Base-by-base conservation (phyloP, 2,113 vertebrate genomes). In the Ammospiza nelsoni region DNA sequence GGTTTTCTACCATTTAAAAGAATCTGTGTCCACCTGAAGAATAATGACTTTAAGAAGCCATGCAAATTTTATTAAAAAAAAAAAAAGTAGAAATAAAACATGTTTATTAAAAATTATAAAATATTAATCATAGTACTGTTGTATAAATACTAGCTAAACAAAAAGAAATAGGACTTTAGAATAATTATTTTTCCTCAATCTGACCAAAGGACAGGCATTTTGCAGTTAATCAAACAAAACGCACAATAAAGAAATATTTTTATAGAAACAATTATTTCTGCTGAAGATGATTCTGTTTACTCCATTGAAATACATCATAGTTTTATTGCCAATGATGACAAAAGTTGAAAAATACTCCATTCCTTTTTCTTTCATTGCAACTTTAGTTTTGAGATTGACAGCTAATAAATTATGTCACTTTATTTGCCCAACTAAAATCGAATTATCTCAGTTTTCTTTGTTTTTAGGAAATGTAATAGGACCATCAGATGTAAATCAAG, bases 201-300 rank as follows among this genome's bases (percentile, higher is more conserved):
- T 96, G 79, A 71, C 83, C 93, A 86, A 86, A 92, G 58, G 39
- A 92, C 58, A 96, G 84, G 52, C 49, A 79, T 92, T 91, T 94
- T 94, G 55, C 73, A 94, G 87, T 75, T 95, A 92, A 96, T 92
- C 73, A 94, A 71, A 94, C 39, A 91, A 94, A 90, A 41, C 83
- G 41, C 37, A 90, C 37, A 97, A 91, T 80, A 92, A 85, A 95
- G 71, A 78, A 63, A 85, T 61, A 93, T 20, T 87, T 66, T 79
- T 84, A 85, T 49, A 72, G 43, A 88, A 86, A 88, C 39, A 94
- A 78, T 85, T 92, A 37, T 69, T 96, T 81, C 92, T 90, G 43
- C 15, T 72, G 44, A 94, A 88, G 54, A 71, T 85, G 52, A 67
- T 84, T 81, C 43, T 84, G 39, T 57, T 92, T 46, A 69, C 4